Percentiles rank a stretch among this genome's conserved stretches.
Conservation (phyloP, 2,888 invertebrate genomes). For the Carabus problematicus region DNA sequence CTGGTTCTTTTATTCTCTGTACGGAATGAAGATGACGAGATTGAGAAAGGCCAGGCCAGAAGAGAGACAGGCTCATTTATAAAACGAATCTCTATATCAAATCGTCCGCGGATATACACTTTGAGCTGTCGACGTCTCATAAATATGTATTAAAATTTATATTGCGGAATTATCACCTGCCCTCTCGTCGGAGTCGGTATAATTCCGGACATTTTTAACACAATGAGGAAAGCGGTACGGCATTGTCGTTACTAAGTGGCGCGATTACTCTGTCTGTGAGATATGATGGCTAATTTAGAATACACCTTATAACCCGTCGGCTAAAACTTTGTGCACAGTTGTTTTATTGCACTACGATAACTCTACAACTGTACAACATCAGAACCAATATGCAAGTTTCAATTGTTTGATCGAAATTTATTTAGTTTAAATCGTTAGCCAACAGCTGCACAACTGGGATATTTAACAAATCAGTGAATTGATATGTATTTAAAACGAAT, state of each 20-base stretch:
- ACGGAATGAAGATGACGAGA: slow-evolving; percentile 25
- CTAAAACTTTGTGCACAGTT: slow-evolving; percentile 15
- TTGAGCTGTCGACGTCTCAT: slow-evolving; percentile 54
- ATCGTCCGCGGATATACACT: slow-evolving; percentile 46
- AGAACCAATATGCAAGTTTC: background rate
- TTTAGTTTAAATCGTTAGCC: too few relatives aligned
- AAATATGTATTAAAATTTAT: slow-evolving; percentile 59
- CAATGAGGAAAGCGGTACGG: slow-evolving; percentile 45
- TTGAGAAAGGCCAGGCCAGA: slow-evolving; percentile 21
- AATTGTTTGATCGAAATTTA: too few relatives aligned
- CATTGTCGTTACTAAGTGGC: slow-evolving; percentile 39
- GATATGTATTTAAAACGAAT: too few relatives aligned
- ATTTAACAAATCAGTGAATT: too few relatives aligned
- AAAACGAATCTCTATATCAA: slow-evolving; percentile 38
- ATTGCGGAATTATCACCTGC: slow-evolving; percentile 56
- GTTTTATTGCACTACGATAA: slow-evolving; percentile 8
- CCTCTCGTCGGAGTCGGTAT: slow-evolving; percentile 48
- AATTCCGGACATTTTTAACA: slow-evolving; percentile 52
- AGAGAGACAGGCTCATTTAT: slow-evolving; percentile 36
- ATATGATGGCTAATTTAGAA: slow-evolving; percentile 42
- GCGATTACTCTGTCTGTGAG: slow-evolving; percentile 40
- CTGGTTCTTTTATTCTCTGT: too few relatives aligned
- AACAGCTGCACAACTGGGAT: too few relatives aligned
- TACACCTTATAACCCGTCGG: slow-evolving; percentile 36
- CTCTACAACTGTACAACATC: background rate